Conservation (phyloP, 2,113 vertebrate species). For the Heterotis niloticus region DNA sequence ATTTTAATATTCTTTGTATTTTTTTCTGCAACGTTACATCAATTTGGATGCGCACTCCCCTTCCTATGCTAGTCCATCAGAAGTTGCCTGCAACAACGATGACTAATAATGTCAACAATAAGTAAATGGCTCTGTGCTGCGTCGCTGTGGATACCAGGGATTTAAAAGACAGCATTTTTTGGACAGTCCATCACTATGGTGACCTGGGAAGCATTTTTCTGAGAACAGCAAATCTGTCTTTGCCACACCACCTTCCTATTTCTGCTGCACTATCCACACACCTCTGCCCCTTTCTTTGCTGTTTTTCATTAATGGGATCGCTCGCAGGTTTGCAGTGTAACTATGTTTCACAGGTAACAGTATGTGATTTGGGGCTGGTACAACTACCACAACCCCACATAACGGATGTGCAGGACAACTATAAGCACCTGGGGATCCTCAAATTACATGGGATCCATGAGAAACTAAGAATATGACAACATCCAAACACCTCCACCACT, state of each 20-base stretch:
- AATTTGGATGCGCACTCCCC: neutral
- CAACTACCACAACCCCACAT: too few species aligned
- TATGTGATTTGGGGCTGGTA: neutral
- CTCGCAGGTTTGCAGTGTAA: too few species aligned
- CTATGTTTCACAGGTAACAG: neutral
- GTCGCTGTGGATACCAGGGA: conserved; percentile 17
- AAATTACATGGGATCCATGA: too few species aligned
- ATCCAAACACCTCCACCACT: too few species aligned
- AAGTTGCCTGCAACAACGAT: neutral
- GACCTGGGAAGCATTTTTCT: neutral
- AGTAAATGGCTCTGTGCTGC: conserved; percentile 6
- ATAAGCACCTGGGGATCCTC: too few species aligned
- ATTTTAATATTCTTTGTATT: conserved; percentile 19
- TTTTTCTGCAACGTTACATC: conserved; percentile 13
- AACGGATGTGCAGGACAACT: too few species aligned
- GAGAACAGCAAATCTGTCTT: neutral
- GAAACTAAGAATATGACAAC: too few species aligned
- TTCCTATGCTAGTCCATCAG: conserved; percentile 16
- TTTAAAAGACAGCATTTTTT: conserved; percentile 4
- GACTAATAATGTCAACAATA: conserved; percentile 17
- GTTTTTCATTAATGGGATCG: too few species aligned
- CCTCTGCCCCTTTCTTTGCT: too few species aligned
- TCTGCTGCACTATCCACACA: too few species aligned
- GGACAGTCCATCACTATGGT: conserved; percentile 19
- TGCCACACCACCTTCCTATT: neutral